Base-by-base conservation (phyloP, 2,888 invertebrate species). In the Drosophila aldrichi region DNA sequence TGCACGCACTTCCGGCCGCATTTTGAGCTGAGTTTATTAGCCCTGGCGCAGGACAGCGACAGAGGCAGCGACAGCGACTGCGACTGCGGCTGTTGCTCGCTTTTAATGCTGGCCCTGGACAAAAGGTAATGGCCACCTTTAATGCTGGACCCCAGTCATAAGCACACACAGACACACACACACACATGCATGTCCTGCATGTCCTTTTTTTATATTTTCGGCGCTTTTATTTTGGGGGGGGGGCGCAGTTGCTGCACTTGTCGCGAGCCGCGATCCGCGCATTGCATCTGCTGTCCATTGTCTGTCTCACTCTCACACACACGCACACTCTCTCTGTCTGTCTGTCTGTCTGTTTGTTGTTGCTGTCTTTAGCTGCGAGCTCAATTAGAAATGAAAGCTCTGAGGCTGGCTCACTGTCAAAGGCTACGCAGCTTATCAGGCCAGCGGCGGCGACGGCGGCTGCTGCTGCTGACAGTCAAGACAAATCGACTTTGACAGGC, bases 1-100 rank as follows among this genome's bases (percentile, higher is more conserved):
- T 56, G 82, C 84, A 84, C 84, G 90, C 84, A 90, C 89, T 84
- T 84, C 84, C 84, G 84, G 84, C 77, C 81, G 61, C 84, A 85
- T 74, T 80, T 80, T 71, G 77, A 88, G 81, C 64, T 48, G 70
- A 86, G 84, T 84, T 90, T 84, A 84, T 84, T 88, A 90, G 84
- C 89, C 83, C 70, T 86, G 77, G 61, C 72, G 49, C 40, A 52
- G 66, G 67, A 55, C 44, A 54, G 67, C 62, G 70, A n/a, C n/a
- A n/a, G n/a, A n/a, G n/a, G n/a, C n/a, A n/a, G n/a, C n/a, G n/a
- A n/a, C n/a, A 72, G 59, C 69, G 43, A 40, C 54, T n/a, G 36
- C 52, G 38, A 40, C 20, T 14, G 10, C 41, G 40, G 41, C 41
- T 32, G 32, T 32, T 32, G 56, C 56, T 54, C 38, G 32, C 63